Conservation (phyloP, 2,113 vertebrate species). For the Thunnus maccoyii region DNA sequence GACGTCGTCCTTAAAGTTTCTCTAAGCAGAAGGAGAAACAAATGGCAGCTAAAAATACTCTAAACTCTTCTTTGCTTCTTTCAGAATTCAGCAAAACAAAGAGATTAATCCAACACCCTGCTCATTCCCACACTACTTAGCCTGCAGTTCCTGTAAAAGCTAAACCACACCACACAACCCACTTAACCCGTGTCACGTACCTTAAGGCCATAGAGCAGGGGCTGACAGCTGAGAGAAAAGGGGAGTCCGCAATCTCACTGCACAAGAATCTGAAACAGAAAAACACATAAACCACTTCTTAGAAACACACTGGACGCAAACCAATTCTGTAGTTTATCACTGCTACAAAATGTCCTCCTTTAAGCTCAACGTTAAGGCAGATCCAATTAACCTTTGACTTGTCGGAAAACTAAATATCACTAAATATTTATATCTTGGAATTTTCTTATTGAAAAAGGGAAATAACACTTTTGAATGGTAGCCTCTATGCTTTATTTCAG, state of each 20-base stretch:
- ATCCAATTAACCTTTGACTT: slow-evolving; percentile 4
- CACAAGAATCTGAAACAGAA: slow-evolving; percentile 71
- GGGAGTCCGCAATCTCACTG: slow-evolving; percentile 45
- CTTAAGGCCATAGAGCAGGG: slow-evolving; percentile 82
- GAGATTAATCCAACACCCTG: slow-evolving; percentile 50
- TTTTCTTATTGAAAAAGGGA: background rate
- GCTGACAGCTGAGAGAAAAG: slow-evolving; percentile 44
- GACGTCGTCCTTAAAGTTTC: background rate
- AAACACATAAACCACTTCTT: background rate
- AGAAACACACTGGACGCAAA: background rate
- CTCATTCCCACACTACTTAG: slow-evolving; percentile 68
- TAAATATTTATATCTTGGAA: background rate
- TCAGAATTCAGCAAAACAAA: slow-evolving; percentile 52
- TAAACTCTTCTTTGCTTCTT: slow-evolving; percentile 26
- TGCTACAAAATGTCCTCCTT: background rate
- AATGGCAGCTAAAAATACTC: slow-evolving; percentile 1
- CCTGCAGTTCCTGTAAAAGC: slow-evolving; percentile 33
- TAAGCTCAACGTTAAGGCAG: background rate
- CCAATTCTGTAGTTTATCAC: background rate
- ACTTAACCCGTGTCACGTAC: slow-evolving; percentile 66
- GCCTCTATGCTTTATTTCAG: background rate
- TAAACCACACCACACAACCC: slow-evolving; percentile 6
- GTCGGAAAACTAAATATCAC: background rate
- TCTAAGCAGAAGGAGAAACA: background rate
- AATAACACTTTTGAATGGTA: background rate